Conservation (phyloP, 2,888 invertebrate genomes). For the Sabatieria punctata region DNA sequence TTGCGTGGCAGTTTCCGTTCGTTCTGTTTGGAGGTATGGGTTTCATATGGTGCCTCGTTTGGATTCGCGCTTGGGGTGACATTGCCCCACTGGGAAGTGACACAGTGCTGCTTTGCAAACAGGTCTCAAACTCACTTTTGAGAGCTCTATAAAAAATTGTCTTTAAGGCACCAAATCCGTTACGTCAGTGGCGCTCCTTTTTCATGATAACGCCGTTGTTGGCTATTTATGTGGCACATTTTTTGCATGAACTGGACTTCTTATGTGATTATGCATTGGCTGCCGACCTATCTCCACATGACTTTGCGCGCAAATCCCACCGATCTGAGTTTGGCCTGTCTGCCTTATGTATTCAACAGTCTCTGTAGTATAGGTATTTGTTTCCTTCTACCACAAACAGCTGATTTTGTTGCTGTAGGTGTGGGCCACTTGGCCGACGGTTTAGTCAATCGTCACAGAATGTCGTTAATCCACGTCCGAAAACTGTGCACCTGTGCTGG, state of each 20-base stretch:
- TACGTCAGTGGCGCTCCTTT: slow-evolving; percentile 45
- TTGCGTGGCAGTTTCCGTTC: slow-evolving; percentile 3
- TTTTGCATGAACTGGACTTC: slow-evolving; percentile 64
- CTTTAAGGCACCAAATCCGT: neutral
- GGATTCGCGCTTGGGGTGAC: neutral
- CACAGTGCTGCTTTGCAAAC: slow-evolving; percentile 4
- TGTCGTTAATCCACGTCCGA: slow-evolving; percentile 49
- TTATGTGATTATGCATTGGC: slow-evolving; percentile 61
- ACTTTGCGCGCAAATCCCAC: slow-evolving; percentile 47
- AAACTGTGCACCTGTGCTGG: slow-evolving; percentile 54
- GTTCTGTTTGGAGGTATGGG: neutral
- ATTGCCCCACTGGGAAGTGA: no score
- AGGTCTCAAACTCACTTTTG: no score
- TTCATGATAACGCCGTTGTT: slow-evolving; percentile 51
- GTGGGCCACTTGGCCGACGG: slow-evolving; percentile 55
- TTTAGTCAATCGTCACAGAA: slow-evolving; percentile 45
- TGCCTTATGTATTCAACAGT: slow-evolving; percentile 56
- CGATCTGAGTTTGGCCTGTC: slow-evolving; percentile 52
- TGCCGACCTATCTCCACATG: slow-evolving; percentile 51
- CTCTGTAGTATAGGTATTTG: slow-evolving; percentile 50
- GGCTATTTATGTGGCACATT: slow-evolving; percentile 55
- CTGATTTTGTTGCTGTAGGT: no score
- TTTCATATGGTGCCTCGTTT: slow-evolving; percentile 4
- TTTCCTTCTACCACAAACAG: no score
- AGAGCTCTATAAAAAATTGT: no score